phyloP scores from a whole-genome alignment of 2,797 vertebrate species.

The Brotula barbata region DNA sequence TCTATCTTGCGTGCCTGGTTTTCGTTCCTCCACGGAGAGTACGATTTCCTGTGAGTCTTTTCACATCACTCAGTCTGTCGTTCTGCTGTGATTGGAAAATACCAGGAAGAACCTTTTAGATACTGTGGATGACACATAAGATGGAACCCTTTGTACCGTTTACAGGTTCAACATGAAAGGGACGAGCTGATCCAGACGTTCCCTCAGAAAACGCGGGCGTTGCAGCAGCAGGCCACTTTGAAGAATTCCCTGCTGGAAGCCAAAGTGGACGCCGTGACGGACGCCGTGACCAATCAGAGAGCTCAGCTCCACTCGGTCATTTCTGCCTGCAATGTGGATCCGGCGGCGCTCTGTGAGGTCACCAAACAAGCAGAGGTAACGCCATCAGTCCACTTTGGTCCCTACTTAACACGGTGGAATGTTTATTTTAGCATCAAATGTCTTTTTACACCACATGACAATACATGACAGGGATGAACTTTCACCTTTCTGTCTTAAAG shows the following conservation, averaged over 20 bases:
- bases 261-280: constrained; percentile 76
- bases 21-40: too few relatives aligned
- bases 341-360: constrained; percentile 71
- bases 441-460: neutral
- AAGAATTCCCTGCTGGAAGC: constrained; percentile 83
- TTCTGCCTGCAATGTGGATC: constrained; percentile 82
- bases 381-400: neutral
- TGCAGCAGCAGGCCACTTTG: constrained; percentile 82
- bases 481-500: too few relatives aligned
- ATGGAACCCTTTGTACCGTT: constrained; percentile 64
- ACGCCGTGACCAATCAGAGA: constrained; percentile 82
- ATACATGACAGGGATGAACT: neutral
- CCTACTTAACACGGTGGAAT: neutral
- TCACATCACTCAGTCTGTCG: too few relatives aligned
- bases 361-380: constrained; percentile 83
- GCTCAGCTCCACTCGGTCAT: constrained; percentile 82
- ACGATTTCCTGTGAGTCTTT: too few relatives aligned
- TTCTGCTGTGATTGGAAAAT: too few relatives aligned
- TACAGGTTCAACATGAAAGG: constrained; percentile 85
- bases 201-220: constrained; percentile 78
- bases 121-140: too few relatives aligned
- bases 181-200: constrained; percentile 84
- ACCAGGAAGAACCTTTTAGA: too few relatives aligned
- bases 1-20: too few relatives aligned
- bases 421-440: neutral